Evolutionary conservation across 2,888 invertebrate species (phyloP).

Genomic region (Platycheirus rosarum): DNA sequence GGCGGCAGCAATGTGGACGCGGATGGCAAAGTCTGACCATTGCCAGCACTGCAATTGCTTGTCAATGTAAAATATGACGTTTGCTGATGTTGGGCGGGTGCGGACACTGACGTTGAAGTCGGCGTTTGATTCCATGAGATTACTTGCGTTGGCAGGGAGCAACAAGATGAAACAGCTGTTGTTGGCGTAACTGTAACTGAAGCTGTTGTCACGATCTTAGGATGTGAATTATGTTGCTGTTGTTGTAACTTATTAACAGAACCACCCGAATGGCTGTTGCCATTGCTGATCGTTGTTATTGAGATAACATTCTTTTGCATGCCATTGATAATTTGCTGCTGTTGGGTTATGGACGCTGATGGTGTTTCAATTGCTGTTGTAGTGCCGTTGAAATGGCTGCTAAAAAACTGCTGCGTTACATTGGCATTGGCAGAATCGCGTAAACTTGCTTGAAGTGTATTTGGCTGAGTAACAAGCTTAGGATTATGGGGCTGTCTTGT

Average conservation of each 20-base stretch:
- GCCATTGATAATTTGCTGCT: conserved; percentile 75
- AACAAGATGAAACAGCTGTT: conserved; percentile 44
- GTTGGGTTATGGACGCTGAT: conserved; percentile 64
- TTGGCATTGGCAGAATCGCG: conserved; percentile 43
- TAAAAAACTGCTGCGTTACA: conserved; percentile 56
- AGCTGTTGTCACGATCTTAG: conserved; percentile 60
- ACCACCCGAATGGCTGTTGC: conserved; percentile 49
- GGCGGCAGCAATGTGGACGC: conserved; percentile 78
- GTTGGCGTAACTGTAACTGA: conserved; percentile 71
- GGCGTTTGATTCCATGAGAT: conserved; percentile 74
- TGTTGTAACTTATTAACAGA: conserved; percentile 67
- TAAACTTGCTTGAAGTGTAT: conserved; percentile 23
- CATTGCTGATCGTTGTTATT: conserved; percentile 68
- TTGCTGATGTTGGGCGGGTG: conserved; percentile 65
- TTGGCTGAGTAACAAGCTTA: conserved; percentile 50
- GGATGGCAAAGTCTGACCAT: conserved; percentile 50
- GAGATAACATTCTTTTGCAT: conserved; percentile 74
- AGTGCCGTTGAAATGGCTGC: conserved; percentile 72
- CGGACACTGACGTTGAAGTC: conserved; percentile 22
- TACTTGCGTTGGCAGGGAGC: conserved; percentile 71
- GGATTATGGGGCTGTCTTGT: conserved; percentile 51
- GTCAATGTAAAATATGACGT: conserved; percentile 55
- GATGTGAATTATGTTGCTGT: conserved; percentile 49
- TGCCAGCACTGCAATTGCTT: conserved; percentile 33
- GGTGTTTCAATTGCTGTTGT: conserved; percentile 67